These are phyloP conservation scores for Cichlasoma orientale DNA, from an alignment of 2,797 vertebrate genomes.

Conservation along the genomic window DNA sequence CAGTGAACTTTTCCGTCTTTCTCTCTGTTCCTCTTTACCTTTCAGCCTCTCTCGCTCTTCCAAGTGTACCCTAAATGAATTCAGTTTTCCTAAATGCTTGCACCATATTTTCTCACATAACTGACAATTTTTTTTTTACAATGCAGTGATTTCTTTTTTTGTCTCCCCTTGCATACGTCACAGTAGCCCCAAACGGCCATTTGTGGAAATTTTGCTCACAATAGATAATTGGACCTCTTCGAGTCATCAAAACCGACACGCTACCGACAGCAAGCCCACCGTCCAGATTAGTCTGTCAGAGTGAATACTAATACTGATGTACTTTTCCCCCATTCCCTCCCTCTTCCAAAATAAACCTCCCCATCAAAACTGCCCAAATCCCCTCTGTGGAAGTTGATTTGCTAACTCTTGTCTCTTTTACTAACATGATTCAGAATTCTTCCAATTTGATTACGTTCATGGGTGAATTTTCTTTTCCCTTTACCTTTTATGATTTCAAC, in stretches of 20 bases:
- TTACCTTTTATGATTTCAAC: conserved; percentile 77
- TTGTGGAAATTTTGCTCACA: conserved; percentile 1
- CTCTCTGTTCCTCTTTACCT: not conserved
- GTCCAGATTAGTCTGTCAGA: conserved; percentile 64
- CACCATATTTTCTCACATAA: not conserved
- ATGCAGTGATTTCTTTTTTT: conserved; percentile 53
- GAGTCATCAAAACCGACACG: conserved; percentile 42
- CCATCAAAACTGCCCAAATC: conserved; percentile 53
- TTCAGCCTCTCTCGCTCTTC: not conserved
- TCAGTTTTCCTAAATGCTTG: conserved; percentile 9
- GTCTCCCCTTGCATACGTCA: conserved; percentile 28
- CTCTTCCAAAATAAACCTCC: conserved; percentile 49
- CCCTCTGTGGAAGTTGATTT: conserved; percentile 75
- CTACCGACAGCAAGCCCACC: conserved; percentile 29
- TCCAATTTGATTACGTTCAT: conserved; percentile 77
- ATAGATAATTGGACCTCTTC: conserved; percentile 28
- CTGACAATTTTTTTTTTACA: conserved; percentile 20
- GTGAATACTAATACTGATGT: conserved; percentile 62
- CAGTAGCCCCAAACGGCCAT: conserved; percentile 26
- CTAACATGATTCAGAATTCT: conserved; percentile 83
- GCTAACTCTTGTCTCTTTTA: conserved; percentile 86
- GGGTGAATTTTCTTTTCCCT: conserved; percentile 73
- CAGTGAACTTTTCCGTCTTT: not conserved
- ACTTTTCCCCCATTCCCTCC: conserved; percentile 49
- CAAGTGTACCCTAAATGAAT: not conserved